phyloP scores from a whole-genome alignment of 2,797 vertebrate genomes.

The Lagodon rhomboides region DNA sequence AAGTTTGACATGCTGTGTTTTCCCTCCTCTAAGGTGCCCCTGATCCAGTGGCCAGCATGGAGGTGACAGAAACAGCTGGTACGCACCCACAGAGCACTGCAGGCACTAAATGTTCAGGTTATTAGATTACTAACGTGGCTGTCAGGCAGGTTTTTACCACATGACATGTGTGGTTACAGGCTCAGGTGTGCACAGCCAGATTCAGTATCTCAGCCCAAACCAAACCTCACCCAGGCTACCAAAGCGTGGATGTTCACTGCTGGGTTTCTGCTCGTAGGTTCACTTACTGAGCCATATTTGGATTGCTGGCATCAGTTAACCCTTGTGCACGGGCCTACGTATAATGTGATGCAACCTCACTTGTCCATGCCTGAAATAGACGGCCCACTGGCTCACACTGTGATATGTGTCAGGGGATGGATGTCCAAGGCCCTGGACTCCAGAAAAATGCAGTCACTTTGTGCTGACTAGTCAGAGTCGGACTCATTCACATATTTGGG shows the following conservation, averaged over 20 bases:
- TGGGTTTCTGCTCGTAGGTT: not conserved
- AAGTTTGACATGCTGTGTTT: slow-evolving; percentile 62
- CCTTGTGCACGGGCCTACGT: slow-evolving; percentile 53
- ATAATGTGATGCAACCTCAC: slow-evolving; percentile 75
- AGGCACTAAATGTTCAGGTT: slow-evolving; percentile 7
- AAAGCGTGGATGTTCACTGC: not conserved
- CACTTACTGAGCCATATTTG: slow-evolving; percentile 57
- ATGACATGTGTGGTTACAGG: slow-evolving; percentile 18
- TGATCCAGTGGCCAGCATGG: slow-evolving; percentile 93
- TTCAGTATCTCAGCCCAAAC: not conserved
- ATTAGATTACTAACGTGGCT: not conserved
- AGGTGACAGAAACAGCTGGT: slow-evolving; percentile 94
- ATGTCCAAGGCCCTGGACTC: slow-evolving; percentile 29
- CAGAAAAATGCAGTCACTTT: slow-evolving; percentile 3
- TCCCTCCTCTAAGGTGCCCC: slow-evolving; percentile 86
- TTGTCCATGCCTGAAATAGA: slow-evolving; percentile 72
- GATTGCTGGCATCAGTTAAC: slow-evolving; percentile 43
- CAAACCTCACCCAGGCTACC: not conserved
- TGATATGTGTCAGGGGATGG: slow-evolving; percentile 28
- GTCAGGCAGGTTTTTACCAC: not conserved
- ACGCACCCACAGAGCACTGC: slow-evolving; percentile 61
- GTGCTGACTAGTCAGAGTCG: slow-evolving; percentile 32
- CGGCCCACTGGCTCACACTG: slow-evolving; percentile 38
- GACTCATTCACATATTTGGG: slow-evolving; percentile 47
- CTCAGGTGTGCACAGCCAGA: slow-evolving; percentile 13